Base-by-base conservation (phyloP, 2,888 invertebrate genomes). In the Cheilosia grossa region DNA sequence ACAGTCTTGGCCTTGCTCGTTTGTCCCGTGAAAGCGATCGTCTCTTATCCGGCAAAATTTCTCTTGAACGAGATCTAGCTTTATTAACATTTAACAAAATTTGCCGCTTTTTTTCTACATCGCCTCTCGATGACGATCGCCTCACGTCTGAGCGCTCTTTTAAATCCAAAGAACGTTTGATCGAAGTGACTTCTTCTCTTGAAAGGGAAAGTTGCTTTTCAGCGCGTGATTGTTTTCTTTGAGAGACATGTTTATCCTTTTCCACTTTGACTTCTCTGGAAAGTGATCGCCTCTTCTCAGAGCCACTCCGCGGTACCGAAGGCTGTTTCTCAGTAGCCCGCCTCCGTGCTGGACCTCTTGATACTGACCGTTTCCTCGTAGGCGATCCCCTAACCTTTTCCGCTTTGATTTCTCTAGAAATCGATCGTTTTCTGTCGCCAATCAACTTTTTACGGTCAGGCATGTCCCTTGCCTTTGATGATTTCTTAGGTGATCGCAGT, bases 371-470 rank as follows among this genome's bases (percentile, higher is more conserved):
- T 24, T 79, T 79, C 33, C 30, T 79, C 10, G 21, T 42, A 2
- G 72, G 42, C 17, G 78, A 73, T 21, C 21, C 47, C 54, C 59
- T 70, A 24, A 5, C 27, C 27, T 61, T 73, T 15, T 73, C 80
- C 4, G 4, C n/a, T 51, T 67, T 73, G 4, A 49, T 10, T 17
- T 78, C 82, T 47, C 49, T 64, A 27, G 89, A 89, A 30, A 53
- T 53, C 33, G 90, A 86, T 88, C 83, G 87, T 86, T 88, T 87
- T 82, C 88, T 87, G 67, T 88, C 74, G 58, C 87, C 85, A 1
- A 5, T 0, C 40, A 27, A 2, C 9, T 75, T 72, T 56, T 5
- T 49, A 17, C 49, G 47, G 30, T 74, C 63, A 4, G 27, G 15
- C 5, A 21, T 9, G 27, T 77, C 79, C 1, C 64, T 70, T 24